phyloP scores from a whole-genome alignment of 2,797 vertebrate genomes.

The Margarornis squamiger region DNA sequence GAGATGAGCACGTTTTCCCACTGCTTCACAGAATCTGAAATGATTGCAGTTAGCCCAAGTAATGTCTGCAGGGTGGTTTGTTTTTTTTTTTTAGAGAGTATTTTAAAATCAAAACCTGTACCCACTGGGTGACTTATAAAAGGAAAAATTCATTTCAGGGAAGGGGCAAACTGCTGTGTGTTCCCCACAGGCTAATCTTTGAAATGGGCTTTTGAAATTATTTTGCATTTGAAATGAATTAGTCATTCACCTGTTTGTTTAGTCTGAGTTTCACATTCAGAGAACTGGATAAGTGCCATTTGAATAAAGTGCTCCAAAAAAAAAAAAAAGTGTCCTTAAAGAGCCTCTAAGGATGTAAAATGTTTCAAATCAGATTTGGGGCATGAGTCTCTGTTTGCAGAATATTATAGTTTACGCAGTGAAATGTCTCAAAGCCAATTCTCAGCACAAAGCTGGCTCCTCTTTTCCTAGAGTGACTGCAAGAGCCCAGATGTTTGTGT shows the following conservation, averaged over 20 bases:
- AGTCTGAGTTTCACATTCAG: neutral
- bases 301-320: neutral
- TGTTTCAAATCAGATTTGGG: neutral
- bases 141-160: conserved; percentile 24
- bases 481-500: neutral
- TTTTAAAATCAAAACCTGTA: conserved; percentile 44
- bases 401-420: neutral
- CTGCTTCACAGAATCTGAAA: conserved; percentile 32
- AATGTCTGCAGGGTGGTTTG: neutral
- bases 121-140: conserved; percentile 7
- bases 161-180: conserved; percentile 21
- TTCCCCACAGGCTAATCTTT: conserved; percentile 26
- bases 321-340: neutral
- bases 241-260: conserved; percentile 14
- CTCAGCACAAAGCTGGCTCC: neutral
- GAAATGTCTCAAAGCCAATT: neutral
- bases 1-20: conserved; percentile 1
- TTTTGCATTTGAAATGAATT: conserved; percentile 36
- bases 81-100: neutral
- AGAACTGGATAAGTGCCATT: neutral
- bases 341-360: neutral
- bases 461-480: neutral
- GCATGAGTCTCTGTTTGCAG: neutral
- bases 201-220: conserved; percentile 27
- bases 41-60: conserved; percentile 7